These are phyloP conservation scores for Silurus aristotelis DNA, from an alignment of 2,797 vertebrate species.

Conservation along the genomic window DNA sequence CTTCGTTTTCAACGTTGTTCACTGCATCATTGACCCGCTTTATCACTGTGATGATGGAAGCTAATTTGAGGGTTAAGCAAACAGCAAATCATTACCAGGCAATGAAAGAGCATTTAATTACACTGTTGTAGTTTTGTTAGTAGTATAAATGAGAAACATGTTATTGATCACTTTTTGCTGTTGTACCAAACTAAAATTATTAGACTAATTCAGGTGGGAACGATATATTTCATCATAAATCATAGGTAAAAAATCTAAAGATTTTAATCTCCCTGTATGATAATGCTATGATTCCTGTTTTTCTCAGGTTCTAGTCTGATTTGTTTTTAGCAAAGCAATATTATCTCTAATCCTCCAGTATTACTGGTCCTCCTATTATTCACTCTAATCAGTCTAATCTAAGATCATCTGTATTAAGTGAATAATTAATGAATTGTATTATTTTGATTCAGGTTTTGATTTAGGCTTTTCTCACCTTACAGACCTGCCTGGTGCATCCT, in stretches of 20 bases:
- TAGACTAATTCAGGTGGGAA: conserved; percentile 1
- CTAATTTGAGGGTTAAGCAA: conserved; percentile 63
- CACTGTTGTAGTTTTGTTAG: conserved; percentile 15
- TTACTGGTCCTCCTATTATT: background rate
- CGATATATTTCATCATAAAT: background rate
- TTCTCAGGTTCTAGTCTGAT: conserved; percentile 7
- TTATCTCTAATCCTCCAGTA: conserved; percentile 39
- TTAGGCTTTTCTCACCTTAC: background rate
- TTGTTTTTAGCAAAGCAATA: background rate
- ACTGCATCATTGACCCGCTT: conserved; percentile 92
- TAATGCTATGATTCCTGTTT: conserved; percentile 22
- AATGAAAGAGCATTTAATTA: conserved; percentile 26
- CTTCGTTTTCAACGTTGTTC: conserved; percentile 94
- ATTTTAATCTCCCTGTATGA: background rate
- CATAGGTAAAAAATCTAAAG: no score
- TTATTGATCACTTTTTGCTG: conserved; percentile 17
- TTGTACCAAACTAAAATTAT: background rate
- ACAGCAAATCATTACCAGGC: conserved; percentile 28
- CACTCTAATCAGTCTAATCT: conserved; percentile 18
- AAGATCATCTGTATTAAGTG: conserved; percentile 30
- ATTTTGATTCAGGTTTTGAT: background rate
- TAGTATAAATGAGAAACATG: conserved; percentile 17
- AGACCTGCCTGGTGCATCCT: background rate
- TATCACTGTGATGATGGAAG: conserved; percentile 98
- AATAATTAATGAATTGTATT: conserved; percentile 27